These are phyloP conservation scores for Gordius sp. DNA, from an alignment of 2,888 invertebrate species.

Conservation along the genomic window DNA sequence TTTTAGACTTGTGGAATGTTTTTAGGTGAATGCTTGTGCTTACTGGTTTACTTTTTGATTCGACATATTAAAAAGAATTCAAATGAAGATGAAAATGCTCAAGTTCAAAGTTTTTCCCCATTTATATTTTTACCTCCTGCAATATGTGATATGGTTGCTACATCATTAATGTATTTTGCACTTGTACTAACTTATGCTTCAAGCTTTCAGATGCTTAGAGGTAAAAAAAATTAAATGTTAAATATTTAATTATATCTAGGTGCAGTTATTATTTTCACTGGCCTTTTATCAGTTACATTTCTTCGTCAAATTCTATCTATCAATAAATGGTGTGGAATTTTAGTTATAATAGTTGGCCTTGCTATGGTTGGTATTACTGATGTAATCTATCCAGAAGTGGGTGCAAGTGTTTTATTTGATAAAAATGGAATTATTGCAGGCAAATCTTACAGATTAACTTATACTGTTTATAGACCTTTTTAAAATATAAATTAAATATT, in stretches of 20 bases:
- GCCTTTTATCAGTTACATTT: conserved; percentile 54
- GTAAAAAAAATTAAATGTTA: conserved; percentile 27
- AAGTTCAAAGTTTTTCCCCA: conserved; percentile 44
- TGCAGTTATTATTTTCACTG: conserved; percentile 62
- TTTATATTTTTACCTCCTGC: conserved; percentile 56
- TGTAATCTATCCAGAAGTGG: conserved; percentile 23
- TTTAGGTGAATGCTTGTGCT: conserved; percentile 59
- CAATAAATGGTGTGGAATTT: conserved; percentile 32
- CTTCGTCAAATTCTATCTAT: conserved; percentile 33
- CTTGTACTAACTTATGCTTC: conserved; percentile 66
- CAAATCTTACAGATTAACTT: conserved; percentile 20
- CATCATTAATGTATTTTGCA: conserved; percentile 66
- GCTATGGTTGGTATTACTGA: conserved; percentile 28
- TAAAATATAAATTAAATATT: neutral
- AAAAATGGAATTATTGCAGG: conserved; percentile 50
- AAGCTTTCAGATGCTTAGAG: conserved; percentile 83
- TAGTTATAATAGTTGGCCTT: conserved; percentile 27
- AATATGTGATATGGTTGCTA: conserved; percentile 59
- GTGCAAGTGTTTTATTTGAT: conserved; percentile 23
- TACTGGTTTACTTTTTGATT: conserved; percentile 47
- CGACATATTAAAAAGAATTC: conserved; percentile 34
- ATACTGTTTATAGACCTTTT: conserved; percentile 18
- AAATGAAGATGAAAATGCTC: conserved; percentile 21
- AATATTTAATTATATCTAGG: conserved; percentile 30
- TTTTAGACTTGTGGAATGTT: conserved; percentile 56